Base-by-base conservation (phyloP, 2,113 vertebrate species). In the Aspiorhynchus laticeps region DNA sequence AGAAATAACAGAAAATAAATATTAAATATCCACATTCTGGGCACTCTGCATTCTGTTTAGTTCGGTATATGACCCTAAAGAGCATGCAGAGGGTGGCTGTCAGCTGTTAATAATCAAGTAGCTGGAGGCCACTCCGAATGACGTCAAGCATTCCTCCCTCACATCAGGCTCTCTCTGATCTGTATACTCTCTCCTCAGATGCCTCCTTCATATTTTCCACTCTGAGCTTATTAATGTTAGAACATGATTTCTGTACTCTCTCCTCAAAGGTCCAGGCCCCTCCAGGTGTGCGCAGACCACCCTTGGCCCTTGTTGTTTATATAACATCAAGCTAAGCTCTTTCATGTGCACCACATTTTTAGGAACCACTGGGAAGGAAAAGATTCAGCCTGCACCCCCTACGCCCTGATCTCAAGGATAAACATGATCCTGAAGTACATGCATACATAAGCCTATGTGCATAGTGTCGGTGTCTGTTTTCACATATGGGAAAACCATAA, bases 91-190 rank as follows among this genome's bases (percentile, higher is more conserved):
- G 46, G 84, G 81, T 43, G 78, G 78, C 41, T 84, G 89, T 88
- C 90, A 87, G 87, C 86, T 91, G 88, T 88, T 89, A 88, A 83
- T 91, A 91, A 91, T 91, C 86, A 85, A 77, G 83, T 88, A 85
- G 89, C 88, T 89, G 83, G 86, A 80, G 90, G 90, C 87, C 86
- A 38, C 28, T 63, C 38, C 5, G 19, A 46, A 65, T 90, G 90
- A 91, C 88, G 88, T 89, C 91, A 91, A 87, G 19, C 88, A 89
- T 87, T 89, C 85, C 86, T 83, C 31, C 73, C 77, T 88, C 86
- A 87, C 89, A 88, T 85, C 89, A 51, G 51, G 86, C 69, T 67
- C 31, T 85, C 74, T 85, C 77, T 89, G 84, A 89, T 86, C 82
- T 84, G 24, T 75, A 65, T 81, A 21, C 79, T 53, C 73, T 85